Evolutionary conservation across 1,140 invertebrate species (phyloP).

Genomic region (Danaus melanippus): DNA sequence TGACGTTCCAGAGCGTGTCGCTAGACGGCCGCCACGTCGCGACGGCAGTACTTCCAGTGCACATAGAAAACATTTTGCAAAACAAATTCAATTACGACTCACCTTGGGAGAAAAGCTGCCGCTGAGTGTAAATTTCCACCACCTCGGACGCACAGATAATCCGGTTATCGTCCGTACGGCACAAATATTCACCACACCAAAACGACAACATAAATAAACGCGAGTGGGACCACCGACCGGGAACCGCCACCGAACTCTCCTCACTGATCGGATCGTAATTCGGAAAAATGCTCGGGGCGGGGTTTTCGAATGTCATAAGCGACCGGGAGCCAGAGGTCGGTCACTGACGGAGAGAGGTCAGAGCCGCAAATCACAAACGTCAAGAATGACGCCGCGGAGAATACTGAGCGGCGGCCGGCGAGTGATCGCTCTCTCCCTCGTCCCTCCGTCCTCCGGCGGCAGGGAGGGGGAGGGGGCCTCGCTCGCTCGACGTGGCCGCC

Average conservation of each 20-base stretch:
- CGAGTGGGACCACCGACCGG: slow-evolving; percentile 43
- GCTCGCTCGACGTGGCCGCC: slow-evolving; percentile 31
- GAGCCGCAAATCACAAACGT: slow-evolving; percentile 32
- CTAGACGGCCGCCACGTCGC: slow-evolving; percentile 57
- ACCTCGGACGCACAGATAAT: slow-evolving; percentile 65
- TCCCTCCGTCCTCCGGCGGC: slow-evolving; percentile 13
- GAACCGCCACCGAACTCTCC: slow-evolving; percentile 43
- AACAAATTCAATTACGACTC: slow-evolving; percentile 44
- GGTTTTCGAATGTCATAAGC: slow-evolving; percentile 67
- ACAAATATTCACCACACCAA: slow-evolving; percentile 71
- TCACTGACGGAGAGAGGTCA: slow-evolving; percentile 36
- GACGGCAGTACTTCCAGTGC: slow-evolving; percentile 33
- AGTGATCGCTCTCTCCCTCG: slow-evolving; percentile 14
- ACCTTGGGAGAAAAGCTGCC: slow-evolving; percentile 57
- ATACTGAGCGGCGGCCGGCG: slow-evolving; percentile 44
- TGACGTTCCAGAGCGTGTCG: slow-evolving; percentile 42
- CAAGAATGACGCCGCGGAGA: slow-evolving; percentile 44
- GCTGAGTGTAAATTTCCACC: slow-evolving; percentile 63
- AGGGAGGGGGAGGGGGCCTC: slow-evolving; percentile 19
- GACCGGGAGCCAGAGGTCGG: slow-evolving; percentile 62
- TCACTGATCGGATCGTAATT: slow-evolving; percentile 58
- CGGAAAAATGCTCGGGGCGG: slow-evolving; percentile 64
- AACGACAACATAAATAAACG: slow-evolving; percentile 71
- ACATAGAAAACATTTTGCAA: slow-evolving; percentile 32
- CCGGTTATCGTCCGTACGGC: slow-evolving; percentile 67